These are phyloP conservation scores for Agapornis roseicollis DNA, from an alignment of 2,113 vertebrate species.

Conservation along the genomic window DNA sequence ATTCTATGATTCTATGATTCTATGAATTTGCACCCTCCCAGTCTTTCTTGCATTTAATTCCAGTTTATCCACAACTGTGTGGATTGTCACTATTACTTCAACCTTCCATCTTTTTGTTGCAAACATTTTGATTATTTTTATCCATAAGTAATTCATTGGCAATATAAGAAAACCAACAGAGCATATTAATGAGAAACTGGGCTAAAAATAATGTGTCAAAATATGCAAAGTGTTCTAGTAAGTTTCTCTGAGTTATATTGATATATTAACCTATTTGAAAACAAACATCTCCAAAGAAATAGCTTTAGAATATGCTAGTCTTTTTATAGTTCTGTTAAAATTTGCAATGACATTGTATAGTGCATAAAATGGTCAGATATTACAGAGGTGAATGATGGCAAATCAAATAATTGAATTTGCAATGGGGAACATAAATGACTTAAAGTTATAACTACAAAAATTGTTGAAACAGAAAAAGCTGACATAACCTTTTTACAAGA, in stretches of 20 bases:
- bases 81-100: background rate
- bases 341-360: background rate
- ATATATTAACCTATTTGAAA: background rate
- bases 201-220: background rate
- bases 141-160: background rate
- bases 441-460: slow-evolving; percentile 30
- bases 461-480: slow-evolving; percentile 37
- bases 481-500: slow-evolving; percentile 34
- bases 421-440: slow-evolving; percentile 26
- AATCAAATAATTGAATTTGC: slow-evolving; percentile 54
- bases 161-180: background rate
- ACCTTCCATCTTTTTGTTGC: background rate
- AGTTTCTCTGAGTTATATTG: background rate
- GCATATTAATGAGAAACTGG: background rate
- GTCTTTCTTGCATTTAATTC: background rate
- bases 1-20: too few species aligned
- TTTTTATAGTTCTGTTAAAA: slow-evolving; percentile 14
- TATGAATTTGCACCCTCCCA: background rate
- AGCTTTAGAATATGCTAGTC: background rate
- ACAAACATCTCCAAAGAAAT: background rate
- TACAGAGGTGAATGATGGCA: slow-evolving; percentile 18
- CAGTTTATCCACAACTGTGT: background rate
- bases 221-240: background rate
- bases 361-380: slow-evolving; percentile 8
- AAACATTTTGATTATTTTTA: background rate